Evolutionary conservation across 2,113 vertebrate species (phyloP).

Genomic region (Gallinago undulata): DNA sequence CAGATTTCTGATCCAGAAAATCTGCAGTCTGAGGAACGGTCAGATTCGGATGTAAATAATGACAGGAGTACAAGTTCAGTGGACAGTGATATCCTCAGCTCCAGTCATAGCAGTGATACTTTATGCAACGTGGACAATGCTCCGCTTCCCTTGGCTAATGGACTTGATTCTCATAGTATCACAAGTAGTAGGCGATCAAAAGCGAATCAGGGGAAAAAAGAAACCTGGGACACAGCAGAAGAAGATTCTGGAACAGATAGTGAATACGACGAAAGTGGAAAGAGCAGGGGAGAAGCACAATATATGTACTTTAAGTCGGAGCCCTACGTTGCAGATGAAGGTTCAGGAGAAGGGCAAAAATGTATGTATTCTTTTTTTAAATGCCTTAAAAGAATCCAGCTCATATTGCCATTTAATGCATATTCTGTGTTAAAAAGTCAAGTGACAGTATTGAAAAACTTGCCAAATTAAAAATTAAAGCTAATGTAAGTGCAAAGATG

Average conservation of each 20-base stretch:
- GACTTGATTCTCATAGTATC: conserved; percentile 96
- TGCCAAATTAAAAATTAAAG: neutral
- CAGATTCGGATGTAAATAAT: conserved; percentile 96
- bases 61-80: conserved; percentile 98
- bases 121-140: conserved; percentile 93
- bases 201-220: conserved; percentile 95
- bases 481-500: neutral
- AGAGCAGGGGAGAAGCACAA: conserved; percentile 86
- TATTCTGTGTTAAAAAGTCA: neutral
- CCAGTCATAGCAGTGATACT: conserved; percentile 97
- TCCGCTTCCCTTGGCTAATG: conserved; percentile 90
- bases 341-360: conserved; percentile 86
- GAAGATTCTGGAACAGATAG: conserved; percentile 98
- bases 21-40: conserved; percentile 90
- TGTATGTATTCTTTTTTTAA: conserved; percentile 76
- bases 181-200: conserved; percentile 97
- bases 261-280: conserved; percentile 97
- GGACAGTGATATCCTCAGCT: conserved; percentile 98
- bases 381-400: neutral
- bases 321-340: conserved; percentile 82
- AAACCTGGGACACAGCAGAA: conserved; percentile 97
- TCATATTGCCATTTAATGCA: neutral
- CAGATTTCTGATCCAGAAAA: conserved; percentile 87
- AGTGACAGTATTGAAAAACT: neutral
- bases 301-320: conserved; percentile 94